phyloP scores from a whole-genome alignment of 92 coral and sea anemone species.

The Heteractis magnifica region DNA sequence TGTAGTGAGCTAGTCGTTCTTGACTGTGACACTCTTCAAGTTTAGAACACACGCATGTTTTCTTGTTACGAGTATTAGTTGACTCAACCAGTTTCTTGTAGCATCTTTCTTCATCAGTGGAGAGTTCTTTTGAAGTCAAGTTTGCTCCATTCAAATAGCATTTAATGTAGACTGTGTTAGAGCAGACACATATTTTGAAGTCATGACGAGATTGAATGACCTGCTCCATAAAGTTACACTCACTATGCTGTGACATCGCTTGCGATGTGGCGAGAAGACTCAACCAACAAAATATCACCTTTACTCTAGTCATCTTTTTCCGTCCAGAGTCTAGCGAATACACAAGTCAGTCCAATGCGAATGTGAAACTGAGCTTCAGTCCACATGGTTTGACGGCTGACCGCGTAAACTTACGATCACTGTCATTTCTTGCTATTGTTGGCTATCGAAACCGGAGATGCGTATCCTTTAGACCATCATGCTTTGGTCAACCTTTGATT shows the following conservation, averaged over 20 bases:
- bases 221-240: constrained; percentile 13
- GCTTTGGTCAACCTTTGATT: constrained; percentile 5
- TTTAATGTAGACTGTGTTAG: constrained; percentile 8
- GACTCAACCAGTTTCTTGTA: not conserved
- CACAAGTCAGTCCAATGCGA: not conserved
- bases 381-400: constrained; percentile 29
- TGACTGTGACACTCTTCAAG: constrained; percentile 10
- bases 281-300: not conserved
- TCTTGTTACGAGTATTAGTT: not conserved
- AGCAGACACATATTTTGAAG: constrained; percentile 19
- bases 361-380: constrained; percentile 19
- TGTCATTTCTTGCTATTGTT: constrained; percentile 29
- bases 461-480: constrained; percentile 4
- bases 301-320: constrained; percentile 11
- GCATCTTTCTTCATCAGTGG: constrained; percentile 13
- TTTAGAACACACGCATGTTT: constrained; percentile 14
- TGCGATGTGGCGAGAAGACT: not conserved
- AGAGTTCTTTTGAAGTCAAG: not conserved
- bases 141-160: constrained; percentile 11
- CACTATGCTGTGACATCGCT: constrained; percentile 9
- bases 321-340: constrained; percentile 3
- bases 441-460: constrained; percentile 36
- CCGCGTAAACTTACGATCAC: not conserved
- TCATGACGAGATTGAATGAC: not conserved
- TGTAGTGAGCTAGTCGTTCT: constrained; percentile 13